Percentiles rank a stretch among this genome's conserved stretches.
Evolutionary conservation across 2,797 vertebrate species (phyloP).

Genomic region (Paedocypris micromegethes): DNA sequence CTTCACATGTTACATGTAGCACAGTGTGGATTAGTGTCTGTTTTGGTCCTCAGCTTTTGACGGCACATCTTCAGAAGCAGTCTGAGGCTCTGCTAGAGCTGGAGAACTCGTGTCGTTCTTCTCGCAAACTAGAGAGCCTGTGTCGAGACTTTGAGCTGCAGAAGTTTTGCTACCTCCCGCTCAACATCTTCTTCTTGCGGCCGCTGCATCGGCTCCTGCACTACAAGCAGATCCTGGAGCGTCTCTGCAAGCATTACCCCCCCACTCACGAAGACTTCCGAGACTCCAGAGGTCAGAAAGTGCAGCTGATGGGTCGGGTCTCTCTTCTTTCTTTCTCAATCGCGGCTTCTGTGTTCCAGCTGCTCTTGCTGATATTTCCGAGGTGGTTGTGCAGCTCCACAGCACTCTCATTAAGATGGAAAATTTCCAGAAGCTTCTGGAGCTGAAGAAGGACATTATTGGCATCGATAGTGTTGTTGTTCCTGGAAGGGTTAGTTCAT

Average conservation of each 20-base stretch:
- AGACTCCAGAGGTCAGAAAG: slow-evolving; percentile 83
- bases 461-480: slow-evolving; percentile 86
- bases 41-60: slow-evolving; percentile 21
- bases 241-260: slow-evolving; percentile 91
- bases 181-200: slow-evolving; percentile 91
- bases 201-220: slow-evolving; percentile 94
- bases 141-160: slow-evolving; percentile 95
- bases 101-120: slow-evolving; percentile 77
- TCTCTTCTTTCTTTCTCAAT: background rate
- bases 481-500: slow-evolving; percentile 79
- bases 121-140: slow-evolving; percentile 77
- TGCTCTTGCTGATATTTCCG: slow-evolving; percentile 90
- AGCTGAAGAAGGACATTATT: slow-evolving; percentile 92
- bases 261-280: slow-evolving; percentile 88
- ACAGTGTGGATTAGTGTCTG: too few species aligned
- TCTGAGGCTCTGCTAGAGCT: slow-evolving; percentile 82
- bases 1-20: too few species aligned
- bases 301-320: background rate
- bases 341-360: slow-evolving; percentile 62
- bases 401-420: slow-evolving; percentile 92
- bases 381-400: slow-evolving; percentile 89
- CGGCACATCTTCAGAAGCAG: slow-evolving; percentile 82
- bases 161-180: slow-evolving; percentile 94
- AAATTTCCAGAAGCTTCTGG: slow-evolving; percentile 96
- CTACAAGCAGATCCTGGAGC: slow-evolving; percentile 97